Evolutionary conservation across 2,888 invertebrate species (phyloP), one percentile per base, ranked within the genome.

Genomic region (Xestia sexstrigata): DNA sequence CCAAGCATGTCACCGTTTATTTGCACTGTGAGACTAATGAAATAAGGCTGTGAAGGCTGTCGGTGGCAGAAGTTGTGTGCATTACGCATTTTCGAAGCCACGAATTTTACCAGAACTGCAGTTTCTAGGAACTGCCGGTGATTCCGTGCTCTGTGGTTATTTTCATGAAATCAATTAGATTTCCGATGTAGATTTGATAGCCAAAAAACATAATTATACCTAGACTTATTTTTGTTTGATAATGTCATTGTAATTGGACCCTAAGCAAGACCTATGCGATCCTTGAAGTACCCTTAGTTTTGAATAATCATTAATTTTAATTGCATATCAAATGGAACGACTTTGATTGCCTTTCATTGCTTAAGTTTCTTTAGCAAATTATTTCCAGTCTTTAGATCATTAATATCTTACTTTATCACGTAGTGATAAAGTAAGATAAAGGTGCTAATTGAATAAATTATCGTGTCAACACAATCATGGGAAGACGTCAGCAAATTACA

Each of bases 371-470:
- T 55, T 6, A n/a, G 23, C 23, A 11, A 26, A 66, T 74, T 0
- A 60, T 49, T 58, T n/a, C 55, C 58, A 17, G 13, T 11, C 65
- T 9, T 76, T 11, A 62, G 15, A 47, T 45, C 17, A 78, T 35
- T 52, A 67, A 67, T 42, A 70, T 42, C 35, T 60, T 52, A 63
- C 55, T 49, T n/a, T 60, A 52, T 17, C 35, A 39, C 35, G 45
- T 7, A 66, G 47, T n/a, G n/a, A n/a, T n/a, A n/a, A n/a, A n/a
- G n/a, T n/a, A n/a, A n/a, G n/a, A n/a, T n/a, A 62, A 66, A 65
- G 20, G 13, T 65, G 42, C 55, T 85, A 78, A 85, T 75, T 77
- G 74, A 83, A 86, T 86, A 72, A 76, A 76, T 76, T 63, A 76
- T 55, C 47, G 1, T 87, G 68, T 67, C 66, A 67, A 52, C 72